Percentiles rank a stretch among this genome's conserved stretches.
Evolutionary conservation across 2,797 vertebrate genomes (phyloP).

Genomic region (Sebastes reedi): DNA sequence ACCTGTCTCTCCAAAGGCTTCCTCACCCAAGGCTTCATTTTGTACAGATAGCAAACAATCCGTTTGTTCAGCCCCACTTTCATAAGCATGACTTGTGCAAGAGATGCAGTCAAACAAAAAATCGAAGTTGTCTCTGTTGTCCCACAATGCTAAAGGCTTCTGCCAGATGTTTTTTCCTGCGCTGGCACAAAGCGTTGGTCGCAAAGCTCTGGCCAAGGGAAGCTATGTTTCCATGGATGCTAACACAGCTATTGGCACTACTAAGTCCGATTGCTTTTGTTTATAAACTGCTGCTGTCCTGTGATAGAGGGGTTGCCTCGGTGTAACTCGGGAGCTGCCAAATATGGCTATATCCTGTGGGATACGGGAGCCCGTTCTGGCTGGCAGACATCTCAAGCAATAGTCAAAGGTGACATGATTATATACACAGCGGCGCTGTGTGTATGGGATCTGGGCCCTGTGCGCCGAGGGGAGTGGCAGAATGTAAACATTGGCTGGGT

Average conservation of each 20-base stretch:
- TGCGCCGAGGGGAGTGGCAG: conserved; percentile 51
- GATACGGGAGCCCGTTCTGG: conserved; percentile 45
- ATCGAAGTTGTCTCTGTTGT: not conserved
- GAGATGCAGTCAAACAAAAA: not conserved
- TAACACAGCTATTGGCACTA: conserved; percentile 19
- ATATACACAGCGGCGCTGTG: conserved; percentile 62
- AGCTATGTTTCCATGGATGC: conserved; percentile 34
- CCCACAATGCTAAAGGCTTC: not conserved
- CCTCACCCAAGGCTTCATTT: not conserved
- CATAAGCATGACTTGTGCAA: not conserved
- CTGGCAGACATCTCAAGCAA: conserved; percentile 50
- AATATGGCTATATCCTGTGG: conserved; percentile 55
- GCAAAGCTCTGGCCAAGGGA: conserved; percentile 2
- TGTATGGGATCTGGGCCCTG: conserved; percentile 47
- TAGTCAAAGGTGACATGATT: conserved; percentile 72
- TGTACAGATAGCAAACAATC: not conserved
- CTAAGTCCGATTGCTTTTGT: conserved; percentile 30
- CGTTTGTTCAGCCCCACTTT: not conserved
- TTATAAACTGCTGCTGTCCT: conserved; percentile 42
- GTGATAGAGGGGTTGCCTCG: conserved; percentile 28
- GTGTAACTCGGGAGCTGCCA: conserved; percentile 53
- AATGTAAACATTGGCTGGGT: conserved; percentile 73
- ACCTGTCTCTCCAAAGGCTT: not conserved
- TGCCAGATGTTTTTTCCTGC: not conserved
- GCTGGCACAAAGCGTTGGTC: not conserved